Base-by-base conservation (phyloP, 2,797 vertebrate genomes). In the Aselliscus stoliczkanus region DNA sequence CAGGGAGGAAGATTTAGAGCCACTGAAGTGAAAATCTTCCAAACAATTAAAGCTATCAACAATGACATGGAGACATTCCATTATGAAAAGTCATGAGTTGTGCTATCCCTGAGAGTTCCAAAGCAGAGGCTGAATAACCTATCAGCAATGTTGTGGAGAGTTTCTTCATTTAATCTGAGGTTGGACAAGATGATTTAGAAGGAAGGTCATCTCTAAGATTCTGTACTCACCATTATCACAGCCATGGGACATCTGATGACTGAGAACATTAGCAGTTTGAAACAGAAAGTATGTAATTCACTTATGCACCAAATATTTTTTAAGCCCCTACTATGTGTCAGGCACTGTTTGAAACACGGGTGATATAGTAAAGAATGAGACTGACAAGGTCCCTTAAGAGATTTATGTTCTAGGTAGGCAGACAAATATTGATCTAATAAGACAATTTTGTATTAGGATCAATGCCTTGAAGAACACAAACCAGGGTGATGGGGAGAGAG, bases 191-290 rank as follows among this genome's bases (percentile, higher is more conserved):
- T 44, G 50, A 86, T 73, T 72, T 62, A 12, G 27, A 88, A 81
- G 88, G 60, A 85, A 95, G 27, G 37, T 90, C 64, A n/a, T 84
- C 93, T 85, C 72, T 73, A 31, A 80, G 76, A 95, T n/a, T 80
- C 44, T 86, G 1, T 83, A 72, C 77, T 88, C 72, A 50, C 29
- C 77, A 25, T 65, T 31, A n/a, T 52, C 75, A 89, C 18, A 85
- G 10, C 20, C 25, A 27, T 31, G 67, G 76, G 52, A 67, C 31
- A 50, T 84, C 37, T 76, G 34, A 50, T 79, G 67, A 13, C 39
- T 88, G 47, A 27, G 39, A 34, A 77, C 31, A 42, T 64, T 58
- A 65, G 50, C 81, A 83, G 12, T 73, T 96, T 69, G 39, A 94
- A 82, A 47, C 52, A 82, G 34, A 91, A 89, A 47, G 37, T 29